Base-by-base conservation (phyloP, 2,797 vertebrate species). In the Nasua narica region DNA sequence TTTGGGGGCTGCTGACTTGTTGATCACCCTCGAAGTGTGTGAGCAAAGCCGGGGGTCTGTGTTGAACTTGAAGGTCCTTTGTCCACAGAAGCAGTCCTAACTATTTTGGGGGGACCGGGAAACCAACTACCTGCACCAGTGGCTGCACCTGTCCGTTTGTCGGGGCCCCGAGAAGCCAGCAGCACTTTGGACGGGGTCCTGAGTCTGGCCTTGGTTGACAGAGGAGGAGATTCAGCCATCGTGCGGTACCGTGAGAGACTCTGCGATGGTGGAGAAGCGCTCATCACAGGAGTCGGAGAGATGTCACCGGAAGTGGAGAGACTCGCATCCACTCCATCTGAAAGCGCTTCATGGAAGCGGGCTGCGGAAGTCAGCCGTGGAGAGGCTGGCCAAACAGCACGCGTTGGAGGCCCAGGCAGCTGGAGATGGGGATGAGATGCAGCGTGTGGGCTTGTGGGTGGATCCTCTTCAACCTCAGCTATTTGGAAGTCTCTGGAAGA, bases 131-230 rank as follows among this genome's bases (percentile, higher is more conserved):
- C 96, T 97, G 95, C 86, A 37, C 81, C 25, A 94, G 95, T 96
- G 79, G 91, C 76, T 76, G 78, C 90, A 97, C 95, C 27, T 96
- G 94, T 91, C 87, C 97, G 90, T 97, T 86, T 98, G 87, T 52
- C 74, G 79, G 94, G 76, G 85, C 35, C 91, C 62, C 97, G 97
- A 96, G 98, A 98, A 97, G 96, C 65, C 96, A 84, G 1, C 0
- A 69, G 91, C 62, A 81, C 65, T 96, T 94, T 93, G 89, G 0
- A 5, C 0, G 32, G 93, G 70, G 90, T 81, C 88, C 86, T 86
- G 50, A 88, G 72, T 69, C 95, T 90, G n/a, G 40, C 43, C 95
- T 94, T 18, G 48, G 81, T 79, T 32, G 94, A 72, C 16, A 91
- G 23, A 85, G 93, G 14, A 58, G 92, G 35, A 35, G 95, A 97